Evolutionary conservation across 2,113 vertebrate genomes (phyloP), one percentile per base, ranked within the genome.

Genomic region (Scalopus aquaticus): DNA sequence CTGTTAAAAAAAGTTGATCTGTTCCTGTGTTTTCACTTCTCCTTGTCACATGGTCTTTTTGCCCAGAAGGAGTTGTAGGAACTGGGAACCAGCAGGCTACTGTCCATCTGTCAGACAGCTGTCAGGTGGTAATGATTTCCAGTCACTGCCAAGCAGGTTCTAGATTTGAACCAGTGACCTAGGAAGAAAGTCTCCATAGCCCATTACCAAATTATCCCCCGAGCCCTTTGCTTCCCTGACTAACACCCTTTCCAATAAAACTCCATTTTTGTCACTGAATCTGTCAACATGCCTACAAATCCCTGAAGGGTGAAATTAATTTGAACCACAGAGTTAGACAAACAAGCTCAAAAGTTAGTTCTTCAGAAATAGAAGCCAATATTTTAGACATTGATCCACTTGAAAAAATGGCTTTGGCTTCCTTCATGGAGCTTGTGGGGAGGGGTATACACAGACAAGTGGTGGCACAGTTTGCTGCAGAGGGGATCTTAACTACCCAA

Each of bases 291-390:
- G 93, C 87, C 80, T 83, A 70, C 90, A 92, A 88, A 93, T 94
- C 88, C 94, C 95, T 74, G 93, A 97, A 92, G 96, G 80, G 84
- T 95, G 96, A 97, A 96, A 97, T 96, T 93, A 97, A 97, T 93
- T 93, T 96, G 87, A 94, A 95, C 90, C 90, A 77, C 32, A 92
- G 76, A 54, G 46, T 86, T 90, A 58, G 90, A 88, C 92, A 95
- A 92, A 95, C 67, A 78, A 88, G 78, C 93, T 92, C 49, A 74
- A 84, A 96, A 96, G 77, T 62, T n/a, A 87, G 58, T 87, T 97
- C 76, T 91, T 97, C 51, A n/a, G 82, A 88, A 93, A 93, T 4
- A 74, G 58, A 91, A 93, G 83, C 80, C 81, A 78, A 20, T 92
- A 70, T 79, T 95, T 92, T 51, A 95, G 70, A 67, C 81, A 73